A percentile compares a stretch with the other conserved stretches of the same genome.
These are phyloP conservation scores for Ageneiosus marmoratus DNA, from an alignment of 2,113 vertebrate species.

Conservation along the genomic window DNA sequence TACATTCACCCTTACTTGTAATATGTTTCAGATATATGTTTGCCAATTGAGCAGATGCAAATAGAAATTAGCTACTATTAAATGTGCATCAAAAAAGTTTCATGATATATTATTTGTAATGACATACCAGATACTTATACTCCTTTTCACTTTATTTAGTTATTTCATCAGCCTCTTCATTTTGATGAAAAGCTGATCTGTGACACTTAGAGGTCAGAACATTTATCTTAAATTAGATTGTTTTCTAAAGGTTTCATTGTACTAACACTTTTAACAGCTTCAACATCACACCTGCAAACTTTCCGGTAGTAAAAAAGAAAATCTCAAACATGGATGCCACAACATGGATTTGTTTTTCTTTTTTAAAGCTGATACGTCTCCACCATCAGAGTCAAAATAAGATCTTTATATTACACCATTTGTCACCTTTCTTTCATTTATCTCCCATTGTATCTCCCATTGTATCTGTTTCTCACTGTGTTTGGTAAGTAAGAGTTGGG, in stretches of 20 bases:
- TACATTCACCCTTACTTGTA: neutral
- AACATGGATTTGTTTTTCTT: neutral
- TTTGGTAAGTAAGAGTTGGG: slow-evolving; percentile 1
- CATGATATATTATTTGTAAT: neutral
- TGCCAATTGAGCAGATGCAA: too few species aligned
- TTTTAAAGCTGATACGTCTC: neutral
- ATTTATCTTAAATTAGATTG: neutral
- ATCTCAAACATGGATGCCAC: neutral
- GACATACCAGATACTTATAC: neutral
- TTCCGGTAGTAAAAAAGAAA: neutral
- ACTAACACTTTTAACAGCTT: neutral
- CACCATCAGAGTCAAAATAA: neutral
- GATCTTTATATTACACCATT: slow-evolving; percentile 10
- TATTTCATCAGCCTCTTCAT: too few species aligned
- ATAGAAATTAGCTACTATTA: neutral
- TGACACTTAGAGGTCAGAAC: neutral
- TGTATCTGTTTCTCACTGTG: slow-evolving; percentile 19
- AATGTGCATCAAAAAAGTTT: neutral
- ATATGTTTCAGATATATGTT: neutral
- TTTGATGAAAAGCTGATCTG: neutral
- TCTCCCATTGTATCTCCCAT: slow-evolving; percentile 4
- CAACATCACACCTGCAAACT: neutral
- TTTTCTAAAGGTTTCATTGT: neutral
- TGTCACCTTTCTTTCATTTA: slow-evolving; percentile 39
- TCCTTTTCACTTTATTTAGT: neutral